Evolutionary conservation across 2,888 invertebrate genomes (phyloP).

Genomic region (Pristionchus exspectatus): DNA sequence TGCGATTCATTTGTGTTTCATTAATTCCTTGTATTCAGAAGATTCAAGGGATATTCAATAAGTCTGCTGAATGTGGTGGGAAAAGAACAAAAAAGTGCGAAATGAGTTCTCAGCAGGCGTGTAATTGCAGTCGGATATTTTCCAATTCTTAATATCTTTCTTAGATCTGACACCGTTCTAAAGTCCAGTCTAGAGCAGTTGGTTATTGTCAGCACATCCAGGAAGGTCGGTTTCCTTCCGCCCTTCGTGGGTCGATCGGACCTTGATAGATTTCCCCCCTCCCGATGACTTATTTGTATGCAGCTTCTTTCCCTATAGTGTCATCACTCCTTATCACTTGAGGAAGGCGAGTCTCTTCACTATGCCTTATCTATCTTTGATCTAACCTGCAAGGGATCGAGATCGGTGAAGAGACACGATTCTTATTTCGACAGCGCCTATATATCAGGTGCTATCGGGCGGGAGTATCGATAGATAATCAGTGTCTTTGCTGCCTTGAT

Average conservation of each 20-base stretch:
- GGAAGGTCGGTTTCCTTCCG: neutral
- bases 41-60: neutral
- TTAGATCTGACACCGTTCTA: neutral
- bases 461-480: neutral
- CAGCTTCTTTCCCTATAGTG: neutral
- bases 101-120: too few species aligned
- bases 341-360: neutral
- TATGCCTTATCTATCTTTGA: neutral
- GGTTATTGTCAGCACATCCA: neutral
- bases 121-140: too few species aligned
- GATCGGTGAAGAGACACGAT: neutral
- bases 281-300: neutral
- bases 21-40: neutral
- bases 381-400: neutral
- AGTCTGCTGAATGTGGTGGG: neutral
- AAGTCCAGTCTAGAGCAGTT: neutral
- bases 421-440: neutral
- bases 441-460: slow-evolving; percentile 7
- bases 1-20: neutral
- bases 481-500: neutral
- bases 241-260: neutral
- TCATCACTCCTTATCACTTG: slow-evolving; percentile 6
- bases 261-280: neutral
- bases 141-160: too few species aligned
- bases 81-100: neutral